These are phyloP conservation scores for Boloria selene DNA, from an alignment of 2,888 invertebrate genomes.

Conservation along the genomic window DNA sequence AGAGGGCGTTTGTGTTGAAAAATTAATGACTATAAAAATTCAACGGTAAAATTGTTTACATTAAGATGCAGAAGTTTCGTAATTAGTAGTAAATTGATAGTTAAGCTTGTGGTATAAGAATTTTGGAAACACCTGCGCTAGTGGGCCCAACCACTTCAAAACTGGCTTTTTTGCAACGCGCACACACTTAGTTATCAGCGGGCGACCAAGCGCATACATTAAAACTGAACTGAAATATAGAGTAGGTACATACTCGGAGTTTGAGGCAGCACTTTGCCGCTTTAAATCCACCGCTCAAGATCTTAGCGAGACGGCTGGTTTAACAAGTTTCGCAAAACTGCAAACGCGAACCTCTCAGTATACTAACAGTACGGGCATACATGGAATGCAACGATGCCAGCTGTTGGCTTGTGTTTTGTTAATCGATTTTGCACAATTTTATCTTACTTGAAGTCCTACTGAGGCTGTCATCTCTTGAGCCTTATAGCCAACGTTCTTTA, in stretches of 20 bases:
- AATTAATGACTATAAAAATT: neutral
- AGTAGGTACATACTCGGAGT: conserved; percentile 12
- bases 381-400: conserved; percentile 61
- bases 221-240: conserved; percentile 34
- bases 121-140: conserved; percentile 42
- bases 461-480: conserved; percentile 34
- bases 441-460: conserved; percentile 43
- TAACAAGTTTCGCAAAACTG: conserved; percentile 34
- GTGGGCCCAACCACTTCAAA: conserved; percentile 36
- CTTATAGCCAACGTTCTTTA: conserved; percentile 30
- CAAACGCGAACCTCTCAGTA: conserved; percentile 31
- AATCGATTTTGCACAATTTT: conserved; percentile 55
- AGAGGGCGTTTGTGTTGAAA: too few species aligned
- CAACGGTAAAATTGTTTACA: neutral
- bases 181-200: conserved; percentile 28
- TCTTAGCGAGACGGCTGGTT: conserved; percentile 29
- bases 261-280: conserved; percentile 31
- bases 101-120: conserved; percentile 35
- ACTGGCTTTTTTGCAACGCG: conserved; percentile 35
- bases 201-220: conserved; percentile 31
- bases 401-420: conserved; percentile 55
- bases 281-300: conserved; percentile 39
- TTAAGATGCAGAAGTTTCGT: conserved; percentile 12
- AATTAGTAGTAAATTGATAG: conserved; percentile 21
- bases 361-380: conserved; percentile 54